Base-by-base conservation (phyloP, 1,140 invertebrate genomes). In the Halictus rubicundus region DNA sequence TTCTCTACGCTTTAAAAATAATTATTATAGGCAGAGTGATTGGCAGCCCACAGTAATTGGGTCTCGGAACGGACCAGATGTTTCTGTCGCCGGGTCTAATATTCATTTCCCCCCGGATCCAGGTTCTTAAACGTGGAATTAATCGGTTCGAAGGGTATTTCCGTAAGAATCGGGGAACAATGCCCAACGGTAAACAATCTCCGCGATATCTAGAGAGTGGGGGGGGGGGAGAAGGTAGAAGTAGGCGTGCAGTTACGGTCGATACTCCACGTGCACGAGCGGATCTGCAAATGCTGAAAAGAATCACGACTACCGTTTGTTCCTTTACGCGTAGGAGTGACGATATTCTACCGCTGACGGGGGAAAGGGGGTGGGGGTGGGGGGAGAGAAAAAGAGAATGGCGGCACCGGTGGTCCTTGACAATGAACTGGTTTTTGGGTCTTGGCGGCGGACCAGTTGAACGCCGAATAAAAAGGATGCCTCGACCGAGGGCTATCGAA, bases 341-440 rank as follows among this genome's bases (percentile, higher is more conserved):
- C 69, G 66, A 71, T 54, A 76, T 75, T 49, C 60, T 72, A 64
- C 49, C 49, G 49, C n/a, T 16, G 49, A 6, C 42, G 21, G n/a
- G 2, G n/a, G n/a, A n/a, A n/a, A n/a, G n/a, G n/a, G n/a, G n/a
- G n/a, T n/a, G n/a, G n/a, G n/a, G n/a, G n/a, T n/a, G n/a, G n/a
- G 8, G 54, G 54, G 0, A 21, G 8, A 16, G 37, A 12, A 64
- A 19, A 79, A 73, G 54, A 80, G 60, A 76, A 77, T 60, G 64
- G 16, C 61, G 60, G 37, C 6, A 78, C 68, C 59, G 63, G 65
- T 83, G 78, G 68, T 84, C 86, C 86, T 86, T 88, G 87, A 72
- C 83, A 87, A 80, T 88, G 86, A 88, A 87, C 83, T 86, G 70
- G 77, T 87, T 80, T 85, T 84, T 59, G 59, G 23, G 12, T 76